These are phyloP conservation scores for Dufourea novaeangliae DNA, from an alignment of 1,140 invertebrate genomes.

Conservation along the genomic window DNA sequence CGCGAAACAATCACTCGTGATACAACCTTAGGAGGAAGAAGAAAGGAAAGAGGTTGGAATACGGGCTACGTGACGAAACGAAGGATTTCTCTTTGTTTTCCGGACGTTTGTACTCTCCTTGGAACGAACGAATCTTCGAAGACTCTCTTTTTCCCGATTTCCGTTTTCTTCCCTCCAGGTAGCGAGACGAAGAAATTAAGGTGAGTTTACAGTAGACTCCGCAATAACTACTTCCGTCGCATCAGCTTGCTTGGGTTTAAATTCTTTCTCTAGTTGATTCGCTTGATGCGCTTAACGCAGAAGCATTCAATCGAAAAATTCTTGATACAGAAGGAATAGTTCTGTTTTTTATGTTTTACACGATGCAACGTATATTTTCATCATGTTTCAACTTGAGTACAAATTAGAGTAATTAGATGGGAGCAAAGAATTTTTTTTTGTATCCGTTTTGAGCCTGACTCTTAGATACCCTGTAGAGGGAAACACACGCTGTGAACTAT, in stretches of 20 bases:
- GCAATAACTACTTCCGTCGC: no score
- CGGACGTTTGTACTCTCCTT: background rate
- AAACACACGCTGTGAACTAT: background rate
- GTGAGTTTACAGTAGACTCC: no score
- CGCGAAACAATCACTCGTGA: constrained; percentile 26
- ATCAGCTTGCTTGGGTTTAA: no score
- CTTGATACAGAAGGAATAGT: constrained; percentile 6
- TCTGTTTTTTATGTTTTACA: background rate
- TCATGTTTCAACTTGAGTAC: background rate
- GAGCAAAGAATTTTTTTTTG: background rate
- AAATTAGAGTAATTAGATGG: background rate
- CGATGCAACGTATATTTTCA: constrained; percentile 33
- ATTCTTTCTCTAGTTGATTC: no score
- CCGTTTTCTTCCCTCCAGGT: background rate
- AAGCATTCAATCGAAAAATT: background rate
- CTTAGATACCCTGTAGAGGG: background rate
- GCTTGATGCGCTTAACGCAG: background rate
- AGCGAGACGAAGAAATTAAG: constrained; percentile 1
- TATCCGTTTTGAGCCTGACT: no score
- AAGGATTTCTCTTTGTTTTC: constrained; percentile 18
- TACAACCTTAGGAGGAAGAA: background rate
- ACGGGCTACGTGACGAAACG: background rate
- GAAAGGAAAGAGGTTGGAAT: background rate
- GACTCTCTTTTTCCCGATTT: background rate
- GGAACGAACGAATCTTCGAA: constrained; percentile 10